Percentiles rank a stretch among this genome's conserved stretches.
These are phyloP conservation scores for Mesembrinibis cayennensis DNA, from an alignment of 2,113 vertebrate species.

Conservation along the genomic window DNA sequence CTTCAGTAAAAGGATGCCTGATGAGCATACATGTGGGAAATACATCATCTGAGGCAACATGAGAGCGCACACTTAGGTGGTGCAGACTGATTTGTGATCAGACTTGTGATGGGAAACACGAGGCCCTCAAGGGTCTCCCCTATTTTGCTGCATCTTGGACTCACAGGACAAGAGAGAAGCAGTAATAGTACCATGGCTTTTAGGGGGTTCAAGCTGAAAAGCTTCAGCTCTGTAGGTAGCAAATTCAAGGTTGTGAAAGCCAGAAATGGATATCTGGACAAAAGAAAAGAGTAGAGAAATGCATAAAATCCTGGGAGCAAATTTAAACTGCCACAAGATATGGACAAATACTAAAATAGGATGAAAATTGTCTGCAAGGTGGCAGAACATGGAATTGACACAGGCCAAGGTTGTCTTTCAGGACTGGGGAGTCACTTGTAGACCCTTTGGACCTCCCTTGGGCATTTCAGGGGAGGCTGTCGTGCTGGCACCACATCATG, in stretches of 20 bases:
- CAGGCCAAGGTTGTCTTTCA: rapidly evolving
- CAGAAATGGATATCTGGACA: neutral
- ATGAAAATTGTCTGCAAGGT: neutral
- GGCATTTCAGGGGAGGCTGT: neutral
- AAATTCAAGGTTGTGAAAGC: neutral
- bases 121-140: neutral
- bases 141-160: neutral
- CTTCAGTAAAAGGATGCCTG: neutral
- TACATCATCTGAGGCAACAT: neutral
- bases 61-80: neutral
- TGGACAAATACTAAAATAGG: neutral
- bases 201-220: neutral
- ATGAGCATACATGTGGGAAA: neutral
- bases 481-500: neutral
- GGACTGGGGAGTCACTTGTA: neutral
- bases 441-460: neutral
- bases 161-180: neutral
- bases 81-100: neutral
- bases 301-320: neutral
- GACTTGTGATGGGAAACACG: neutral
- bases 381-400: neutral
- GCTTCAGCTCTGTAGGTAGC: neutral
- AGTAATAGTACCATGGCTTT: neutral
- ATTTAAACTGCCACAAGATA: neutral
- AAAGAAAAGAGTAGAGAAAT: neutral